A percentile compares a stretch with the other conserved stretches of the same genome.
Conservation (phyloP, 2,797 vertebrate genomes). For the Ispidina picta region DNA sequence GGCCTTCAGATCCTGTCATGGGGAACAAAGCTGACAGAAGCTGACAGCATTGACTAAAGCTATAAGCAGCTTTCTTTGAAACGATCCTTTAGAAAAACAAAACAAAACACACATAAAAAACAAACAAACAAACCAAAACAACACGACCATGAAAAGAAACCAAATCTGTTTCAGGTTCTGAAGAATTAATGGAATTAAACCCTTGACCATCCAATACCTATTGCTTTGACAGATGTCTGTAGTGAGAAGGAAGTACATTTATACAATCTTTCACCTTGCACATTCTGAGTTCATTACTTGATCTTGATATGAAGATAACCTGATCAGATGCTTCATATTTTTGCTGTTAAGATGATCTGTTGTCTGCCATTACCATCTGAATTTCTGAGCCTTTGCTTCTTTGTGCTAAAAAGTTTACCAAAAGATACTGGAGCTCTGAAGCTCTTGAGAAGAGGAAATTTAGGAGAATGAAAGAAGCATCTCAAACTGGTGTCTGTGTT, state of each 20-base stretch:
- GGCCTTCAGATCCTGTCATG: constrained; percentile 25
- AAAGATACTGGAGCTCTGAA: not conserved
- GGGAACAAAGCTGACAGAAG: constrained; percentile 34
- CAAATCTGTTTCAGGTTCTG: not conserved
- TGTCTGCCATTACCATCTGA: not conserved
- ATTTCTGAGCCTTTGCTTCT: not conserved
- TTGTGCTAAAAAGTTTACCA: not conserved
- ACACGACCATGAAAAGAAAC: not conserved
- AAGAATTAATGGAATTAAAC: not conserved
- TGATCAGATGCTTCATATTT: not conserved
- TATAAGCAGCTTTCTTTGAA: not conserved
- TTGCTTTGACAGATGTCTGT: not conserved
- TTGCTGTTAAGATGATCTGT: not conserved
- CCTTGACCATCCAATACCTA: not conserved
- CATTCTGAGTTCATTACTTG: not conserved
- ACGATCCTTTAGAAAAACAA: not conserved
- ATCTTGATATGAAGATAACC: not conserved
- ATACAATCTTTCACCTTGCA: not conserved
- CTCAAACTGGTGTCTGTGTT: not conserved
- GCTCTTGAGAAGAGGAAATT: not conserved
- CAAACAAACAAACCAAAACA: no score
- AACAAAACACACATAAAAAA: not conserved
- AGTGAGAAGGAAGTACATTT: not conserved
- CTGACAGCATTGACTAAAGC: constrained; percentile 24
- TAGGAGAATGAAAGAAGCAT: not conserved